These are phyloP conservation scores for Apteryx owenii DNA, from an alignment of 2,113 vertebrate genomes.

Conservation along the genomic window DNA sequence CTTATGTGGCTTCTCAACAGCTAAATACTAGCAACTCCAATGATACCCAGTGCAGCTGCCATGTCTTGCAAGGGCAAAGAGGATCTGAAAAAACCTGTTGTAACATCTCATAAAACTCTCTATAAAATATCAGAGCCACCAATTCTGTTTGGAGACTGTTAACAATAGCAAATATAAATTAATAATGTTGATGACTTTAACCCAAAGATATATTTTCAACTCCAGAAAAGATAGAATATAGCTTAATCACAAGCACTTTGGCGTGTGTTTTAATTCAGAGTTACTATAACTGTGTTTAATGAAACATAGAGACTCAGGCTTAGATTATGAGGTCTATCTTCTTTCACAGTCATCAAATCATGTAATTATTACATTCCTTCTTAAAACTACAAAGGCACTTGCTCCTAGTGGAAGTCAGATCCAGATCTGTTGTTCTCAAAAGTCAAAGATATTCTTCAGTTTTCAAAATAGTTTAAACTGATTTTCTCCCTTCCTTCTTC, in stretches of 20 bases:
- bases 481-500: not conserved
- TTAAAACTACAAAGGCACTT: not conserved
- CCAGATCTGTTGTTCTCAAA: not conserved
- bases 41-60: not conserved
- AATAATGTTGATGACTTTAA: not conserved
- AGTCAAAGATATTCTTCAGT: not conserved
- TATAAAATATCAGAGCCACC: not conserved
- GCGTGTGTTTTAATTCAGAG: not conserved
- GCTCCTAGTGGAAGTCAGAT: not conserved
- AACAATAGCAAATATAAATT: not conserved
- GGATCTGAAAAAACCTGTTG: not conserved
- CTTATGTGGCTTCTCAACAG: not conserved
- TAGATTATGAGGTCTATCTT: not conserved
- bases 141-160: not conserved
- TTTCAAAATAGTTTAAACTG: not conserved
- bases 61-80: not conserved
- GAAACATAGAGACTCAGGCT: not conserved
- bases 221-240: not conserved
- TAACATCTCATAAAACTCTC: not conserved
- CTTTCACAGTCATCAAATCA: not conserved
- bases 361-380: not conserved
- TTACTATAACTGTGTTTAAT: not conserved
- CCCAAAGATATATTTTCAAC: not conserved
- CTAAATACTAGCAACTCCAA: not conserved
- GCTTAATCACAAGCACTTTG: not conserved